Base-by-base conservation (phyloP, 2,113 vertebrate genomes). In the Macquaria australasica region DNA sequence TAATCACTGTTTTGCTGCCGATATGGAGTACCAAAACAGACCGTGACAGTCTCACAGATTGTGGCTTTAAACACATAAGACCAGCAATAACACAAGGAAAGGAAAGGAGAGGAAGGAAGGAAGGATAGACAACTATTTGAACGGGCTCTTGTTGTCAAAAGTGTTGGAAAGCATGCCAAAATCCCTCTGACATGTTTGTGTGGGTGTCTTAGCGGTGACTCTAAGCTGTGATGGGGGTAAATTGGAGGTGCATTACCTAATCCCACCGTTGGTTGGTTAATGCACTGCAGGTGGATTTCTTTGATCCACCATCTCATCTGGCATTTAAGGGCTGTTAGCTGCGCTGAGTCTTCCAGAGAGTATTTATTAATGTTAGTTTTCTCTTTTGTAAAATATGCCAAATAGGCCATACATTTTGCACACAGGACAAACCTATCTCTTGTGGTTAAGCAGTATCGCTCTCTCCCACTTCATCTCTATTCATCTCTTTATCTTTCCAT, bases 111-210 rank as follows among this genome's bases (percentile, higher is more conserved):
- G 23, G 50, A 18, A 70, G n/a, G 34, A 70, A 23, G 20, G 28
- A 64, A 25, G 1, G 62, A 34, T 39, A 60, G 41, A n/a, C 76
- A 1, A 31, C 41, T 63, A 37, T 84, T 68, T 67, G 55, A 83
- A 43, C 0, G 4, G 63, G 45, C 14, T 23, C 41, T 15, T 45
- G 62, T 51, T 88, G 83, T 92, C 86, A 85, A 2, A 83, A 28
- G 77, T 62, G 56, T 74, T 79, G 66, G 67, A 34, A 67, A 66
- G 76, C 70, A 48, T 66, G 39, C 70, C 75, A 74, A 90, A 91
- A 87, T 87, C 84, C 78, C 58, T 62, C 21, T 88, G 93, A 92
- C 91, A 87, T 93, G 88, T 94, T 91, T 94, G 81, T 74, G 85
- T 77, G 78, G 87, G 77, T 25, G 84, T 73, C 34, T 87, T 3